Evolutionary conservation across 2,888 invertebrate species (phyloP), one percentile per base, ranked within the genome.

Genomic region (Monochamus alternatus): DNA sequence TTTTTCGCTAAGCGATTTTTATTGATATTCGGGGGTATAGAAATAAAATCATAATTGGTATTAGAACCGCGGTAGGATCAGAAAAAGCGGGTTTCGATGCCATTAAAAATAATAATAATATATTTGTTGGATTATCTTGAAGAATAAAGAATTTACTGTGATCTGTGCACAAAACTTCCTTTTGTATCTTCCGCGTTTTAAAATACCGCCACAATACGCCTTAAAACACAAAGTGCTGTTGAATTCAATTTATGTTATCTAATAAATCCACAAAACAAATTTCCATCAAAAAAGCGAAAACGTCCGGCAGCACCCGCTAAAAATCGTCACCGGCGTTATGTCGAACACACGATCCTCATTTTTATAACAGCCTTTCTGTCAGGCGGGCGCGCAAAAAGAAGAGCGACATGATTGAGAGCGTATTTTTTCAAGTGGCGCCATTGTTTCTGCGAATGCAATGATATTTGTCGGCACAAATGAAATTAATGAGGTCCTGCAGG

Each of bases 401-500:
- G 47, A 64, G 60, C 51, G 51, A 47, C 60, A 64, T 75, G 74
- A 75, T 69, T 65, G 70, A 70, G 75, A 66, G 71, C 52, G 31
- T 69, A 75, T 75, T 63, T 76, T 77, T 79, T 74, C 44, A 52
- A 75, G 71, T 59, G 76, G 31, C 22, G 30, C 66, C 77, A 80
- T 81, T 81, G 80, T 80, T 77, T 75, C 74, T 52, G 68, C 59
- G 73, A 78, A 76, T 77, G 78, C 79, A 70, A 73, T 78, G 81
- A 78, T 79, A 74, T 81, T 79, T 78, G 79, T 76, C 76, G 73
- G 73, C 66, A 59, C 69, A 76, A 81, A 81, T 81, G 74, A 78
- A 79, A 79, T 81, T 79, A 79, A 80, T 80, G 80, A 74, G 75
- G 75, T 79, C 75, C 78, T 77, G 69, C 55, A 76, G 80, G 76